These are phyloP conservation scores for Montipora cactus DNA, from an alignment of 64 coral and sea anemone genomes.

Conservation along the genomic window DNA sequence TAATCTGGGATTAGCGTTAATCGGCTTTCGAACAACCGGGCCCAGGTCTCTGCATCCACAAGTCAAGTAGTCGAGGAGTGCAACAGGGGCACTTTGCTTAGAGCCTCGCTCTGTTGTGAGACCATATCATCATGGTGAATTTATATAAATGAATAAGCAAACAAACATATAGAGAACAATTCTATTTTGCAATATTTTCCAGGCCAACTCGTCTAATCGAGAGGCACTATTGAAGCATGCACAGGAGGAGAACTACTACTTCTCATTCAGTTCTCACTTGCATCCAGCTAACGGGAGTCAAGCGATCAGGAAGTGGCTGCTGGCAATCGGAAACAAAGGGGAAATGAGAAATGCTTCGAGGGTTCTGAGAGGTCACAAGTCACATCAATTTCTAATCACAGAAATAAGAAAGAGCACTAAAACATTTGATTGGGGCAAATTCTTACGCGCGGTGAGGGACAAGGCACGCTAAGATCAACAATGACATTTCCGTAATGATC, in stretches of 20 bases:
- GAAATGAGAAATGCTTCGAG: constrained; percentile 30
- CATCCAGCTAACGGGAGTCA: neutral
- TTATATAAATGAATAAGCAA: too few species aligned
- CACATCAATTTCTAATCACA: constrained; percentile 28
- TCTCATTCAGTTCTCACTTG: constrained; percentile 27
- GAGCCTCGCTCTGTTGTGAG: too few species aligned
- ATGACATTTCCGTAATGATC: too few species aligned
- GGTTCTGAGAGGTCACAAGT: neutral
- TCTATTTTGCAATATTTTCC: neutral
- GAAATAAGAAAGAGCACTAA: neutral
- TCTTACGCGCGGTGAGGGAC: neutral
- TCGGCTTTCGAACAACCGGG: too few species aligned
- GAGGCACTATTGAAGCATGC: constrained; percentile 9
- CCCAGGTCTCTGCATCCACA: too few species aligned
- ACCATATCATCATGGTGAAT: too few species aligned
- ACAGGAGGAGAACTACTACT: constrained; percentile 27
- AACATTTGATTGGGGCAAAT: neutral
- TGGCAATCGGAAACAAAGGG: constrained; percentile 36
- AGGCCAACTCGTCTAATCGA: constrained; percentile 29
- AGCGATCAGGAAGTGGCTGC: neutral
- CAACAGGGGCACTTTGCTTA: too few species aligned
- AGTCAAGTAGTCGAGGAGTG: too few species aligned
- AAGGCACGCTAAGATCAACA: neutral
- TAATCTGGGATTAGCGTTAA: too few species aligned
- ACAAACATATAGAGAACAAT: too few species aligned